Percentiles rank a stretch among this genome's conserved stretches.
Conservation (phyloP, 2,113 vertebrate genomes). For the Baryphthengus martii region DNA sequence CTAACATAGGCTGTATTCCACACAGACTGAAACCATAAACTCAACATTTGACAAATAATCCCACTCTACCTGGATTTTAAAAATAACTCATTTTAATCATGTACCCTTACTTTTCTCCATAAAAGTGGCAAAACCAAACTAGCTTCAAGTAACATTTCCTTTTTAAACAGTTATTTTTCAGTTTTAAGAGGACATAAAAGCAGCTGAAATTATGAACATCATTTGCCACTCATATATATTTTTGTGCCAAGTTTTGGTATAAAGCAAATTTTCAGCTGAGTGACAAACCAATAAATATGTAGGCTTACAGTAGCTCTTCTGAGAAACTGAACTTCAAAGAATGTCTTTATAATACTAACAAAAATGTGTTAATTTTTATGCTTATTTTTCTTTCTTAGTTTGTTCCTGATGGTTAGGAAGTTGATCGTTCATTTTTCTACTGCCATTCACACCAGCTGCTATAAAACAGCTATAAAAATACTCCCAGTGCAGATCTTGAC, state of each 20-base stretch:
- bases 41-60: neutral
- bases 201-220: conserved; percentile 1
- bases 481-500: conserved; percentile 67
- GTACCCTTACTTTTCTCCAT: neutral
- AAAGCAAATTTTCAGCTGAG: conserved; percentile 25
- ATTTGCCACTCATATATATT: neutral
- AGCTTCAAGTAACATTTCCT: neutral
- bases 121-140: neutral
- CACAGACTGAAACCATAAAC: neutral
- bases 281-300: conserved; percentile 31
- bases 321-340: neutral
- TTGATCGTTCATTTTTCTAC: conserved; percentile 65
- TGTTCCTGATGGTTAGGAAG: conserved; percentile 60
- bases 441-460: conserved; percentile 75
- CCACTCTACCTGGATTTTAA: neutral
- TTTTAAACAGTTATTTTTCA: conserved; percentile 16
- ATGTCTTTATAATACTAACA: neutral
- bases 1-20: neutral
- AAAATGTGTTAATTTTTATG: conserved; percentile 28
- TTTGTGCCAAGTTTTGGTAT: conserved; percentile 32
- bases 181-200: conserved; percentile 21
- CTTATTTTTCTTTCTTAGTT: conserved; percentile 53
- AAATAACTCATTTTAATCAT: neutral
- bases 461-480: conserved; percentile 66
- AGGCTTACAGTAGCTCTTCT: neutral